These are phyloP conservation scores for Dicrurus megarhynchus DNA, from an alignment of 2,113 vertebrate species.

Conservation along the genomic window DNA sequence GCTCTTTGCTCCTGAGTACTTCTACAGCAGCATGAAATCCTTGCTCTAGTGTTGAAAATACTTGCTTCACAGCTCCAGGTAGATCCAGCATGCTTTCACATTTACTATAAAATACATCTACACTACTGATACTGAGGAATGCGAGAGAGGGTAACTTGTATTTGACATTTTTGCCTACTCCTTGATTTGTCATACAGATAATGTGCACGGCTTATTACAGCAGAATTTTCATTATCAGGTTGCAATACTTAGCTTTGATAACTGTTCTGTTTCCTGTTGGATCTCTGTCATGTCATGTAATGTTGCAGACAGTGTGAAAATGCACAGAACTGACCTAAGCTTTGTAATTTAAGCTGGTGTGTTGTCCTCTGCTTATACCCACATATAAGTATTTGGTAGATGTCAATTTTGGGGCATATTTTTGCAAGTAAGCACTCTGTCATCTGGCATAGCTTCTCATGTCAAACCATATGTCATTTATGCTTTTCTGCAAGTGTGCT, in stretches of 20 bases:
- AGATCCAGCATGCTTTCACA: neutral
- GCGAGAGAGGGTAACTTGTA: neutral
- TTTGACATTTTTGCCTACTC: neutral
- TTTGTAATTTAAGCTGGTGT: neutral
- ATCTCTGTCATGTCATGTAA: neutral
- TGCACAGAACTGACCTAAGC: neutral
- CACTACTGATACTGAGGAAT: neutral
- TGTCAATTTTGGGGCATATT: neutral
- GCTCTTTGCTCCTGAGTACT: neutral
- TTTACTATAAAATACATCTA: neutral
- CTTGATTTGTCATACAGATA: neutral
- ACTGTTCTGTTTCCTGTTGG: neutral
- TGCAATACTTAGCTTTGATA: neutral
- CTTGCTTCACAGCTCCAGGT: neutral
- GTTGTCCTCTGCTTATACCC: neutral
- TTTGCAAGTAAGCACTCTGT: neutral
- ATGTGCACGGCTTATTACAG: neutral
- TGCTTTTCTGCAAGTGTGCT: neutral
- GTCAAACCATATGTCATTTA: neutral
- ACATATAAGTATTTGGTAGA: neutral
- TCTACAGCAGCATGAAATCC: neutral
- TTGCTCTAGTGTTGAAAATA: neutral
- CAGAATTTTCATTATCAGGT: neutral
- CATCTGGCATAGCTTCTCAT: neutral
- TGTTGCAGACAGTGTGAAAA: neutral